These are phyloP conservation scores for Callorhinus ursinus DNA, from an alignment of 2,113 vertebrate genomes.

Conservation along the genomic window DNA sequence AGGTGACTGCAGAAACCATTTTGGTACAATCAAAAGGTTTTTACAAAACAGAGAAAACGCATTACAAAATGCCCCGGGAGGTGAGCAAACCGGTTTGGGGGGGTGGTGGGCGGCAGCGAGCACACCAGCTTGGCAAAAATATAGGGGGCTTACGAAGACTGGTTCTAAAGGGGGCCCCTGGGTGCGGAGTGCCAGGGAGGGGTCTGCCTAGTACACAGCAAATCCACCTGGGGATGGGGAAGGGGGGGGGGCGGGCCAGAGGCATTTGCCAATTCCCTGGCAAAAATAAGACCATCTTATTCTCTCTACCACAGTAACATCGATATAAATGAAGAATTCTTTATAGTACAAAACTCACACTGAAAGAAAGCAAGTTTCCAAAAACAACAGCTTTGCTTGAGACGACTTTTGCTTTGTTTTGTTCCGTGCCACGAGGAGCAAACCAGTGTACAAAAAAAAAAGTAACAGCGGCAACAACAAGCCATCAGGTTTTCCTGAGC, in stretches of 20 bases:
- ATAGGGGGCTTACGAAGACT: neutral
- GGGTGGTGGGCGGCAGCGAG: neutral
- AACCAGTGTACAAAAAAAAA: slow-evolving; percentile 42
- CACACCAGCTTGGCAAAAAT: slow-evolving; percentile 36
- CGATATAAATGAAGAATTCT: slow-evolving; percentile 1
- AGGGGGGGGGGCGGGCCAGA: neutral
- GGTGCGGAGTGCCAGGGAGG: neutral
- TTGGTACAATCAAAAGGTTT: slow-evolving; percentile 60
- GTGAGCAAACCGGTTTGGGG: neutral
- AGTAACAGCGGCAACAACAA: slow-evolving; percentile 11
- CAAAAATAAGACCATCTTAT: neutral
- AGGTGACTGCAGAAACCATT: slow-evolving; percentile 64
- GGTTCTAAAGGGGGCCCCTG: slow-evolving; percentile 1
- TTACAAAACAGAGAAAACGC: slow-evolving; percentile 66
- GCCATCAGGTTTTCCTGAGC: slow-evolving; percentile 43
- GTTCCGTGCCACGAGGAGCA: slow-evolving; percentile 11
- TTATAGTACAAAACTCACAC: slow-evolving; percentile 45
- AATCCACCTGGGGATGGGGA: neutral
- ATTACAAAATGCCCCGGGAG: slow-evolving; percentile 57
- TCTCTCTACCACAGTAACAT: slow-evolving; percentile 16
- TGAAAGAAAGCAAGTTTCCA: slow-evolving; percentile 51
- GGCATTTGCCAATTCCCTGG: neutral
- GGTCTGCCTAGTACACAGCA: neutral
- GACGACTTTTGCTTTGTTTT: neutral
- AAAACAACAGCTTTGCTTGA: slow-evolving; percentile 29